A percentile compares a stretch with the other conserved stretches of the same genome.
Conservation (phyloP, 2,797 vertebrate genomes). For the Halcyon leucocephala region DNA sequence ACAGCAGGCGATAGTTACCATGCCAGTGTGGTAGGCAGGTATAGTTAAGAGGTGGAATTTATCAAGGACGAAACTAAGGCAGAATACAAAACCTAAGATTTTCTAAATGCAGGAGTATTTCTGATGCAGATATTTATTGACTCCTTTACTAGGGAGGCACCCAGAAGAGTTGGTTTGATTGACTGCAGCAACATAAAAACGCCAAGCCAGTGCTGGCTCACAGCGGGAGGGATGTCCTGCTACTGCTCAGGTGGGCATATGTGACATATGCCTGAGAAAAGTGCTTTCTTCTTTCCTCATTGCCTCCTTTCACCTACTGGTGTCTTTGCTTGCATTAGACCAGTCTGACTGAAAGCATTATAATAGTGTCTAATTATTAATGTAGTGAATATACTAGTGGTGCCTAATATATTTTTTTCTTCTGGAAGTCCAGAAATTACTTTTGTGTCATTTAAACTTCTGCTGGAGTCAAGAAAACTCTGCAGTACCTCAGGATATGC, state of each 20-base stretch:
- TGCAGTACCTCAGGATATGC: background rate
- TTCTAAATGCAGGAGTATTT: background rate
- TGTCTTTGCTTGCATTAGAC: background rate
- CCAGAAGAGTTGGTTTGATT: background rate
- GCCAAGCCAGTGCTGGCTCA: background rate
- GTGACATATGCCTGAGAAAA: background rate
- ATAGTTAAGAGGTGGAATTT: background rate
- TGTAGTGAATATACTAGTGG: background rate
- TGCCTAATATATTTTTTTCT: background rate
- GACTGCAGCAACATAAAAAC: background rate
- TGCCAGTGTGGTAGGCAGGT: background rate
- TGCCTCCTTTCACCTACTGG: background rate
- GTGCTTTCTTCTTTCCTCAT: background rate
- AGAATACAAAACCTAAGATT: background rate
- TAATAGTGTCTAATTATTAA: background rate
- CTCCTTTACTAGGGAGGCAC: background rate
- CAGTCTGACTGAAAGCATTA: background rate
- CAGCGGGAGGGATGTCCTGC: background rate
- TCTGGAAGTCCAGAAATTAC: background rate
- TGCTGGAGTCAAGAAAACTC: background rate
- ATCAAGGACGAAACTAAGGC: background rate
- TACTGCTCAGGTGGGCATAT: background rate
- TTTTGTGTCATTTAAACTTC: background rate
- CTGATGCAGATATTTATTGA: background rate
- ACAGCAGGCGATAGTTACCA: no score